phyloP scores from a whole-genome alignment of 1,140 invertebrate species.

The Muscidifurax raptorellus region DNA sequence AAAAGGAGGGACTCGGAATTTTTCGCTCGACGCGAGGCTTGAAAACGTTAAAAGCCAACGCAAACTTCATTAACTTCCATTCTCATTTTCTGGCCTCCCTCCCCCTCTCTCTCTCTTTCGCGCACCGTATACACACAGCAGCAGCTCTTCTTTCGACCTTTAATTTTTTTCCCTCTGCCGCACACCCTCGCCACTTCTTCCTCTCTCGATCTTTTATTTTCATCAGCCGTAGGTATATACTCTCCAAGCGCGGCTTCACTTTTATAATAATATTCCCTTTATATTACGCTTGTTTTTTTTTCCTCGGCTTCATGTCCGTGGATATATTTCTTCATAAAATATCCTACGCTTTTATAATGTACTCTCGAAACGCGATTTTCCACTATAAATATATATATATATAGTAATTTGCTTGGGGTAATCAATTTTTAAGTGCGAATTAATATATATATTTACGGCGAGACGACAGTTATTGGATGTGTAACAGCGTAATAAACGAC shows the following conservation, averaged over 20 bases:
- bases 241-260: no score
- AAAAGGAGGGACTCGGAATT: constrained; percentile 6
- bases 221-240: no score
- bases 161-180: neutral
- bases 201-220: neutral
- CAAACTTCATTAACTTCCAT: constrained; percentile 45
- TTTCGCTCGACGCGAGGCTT: constrained; percentile 23
- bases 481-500: neutral
- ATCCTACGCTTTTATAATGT: no score
- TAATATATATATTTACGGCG: no score
- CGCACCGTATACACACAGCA: neutral
- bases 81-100: constrained; percentile 40
- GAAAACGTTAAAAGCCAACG: constrained; percentile 39
- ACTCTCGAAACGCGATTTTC: no score
- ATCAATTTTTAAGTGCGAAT: no score
- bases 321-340: no score
- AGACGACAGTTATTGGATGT: neutral
- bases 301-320: no score
- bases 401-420: no score
- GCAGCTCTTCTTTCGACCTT: neutral
- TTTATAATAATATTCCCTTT: neutral
- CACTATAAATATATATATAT: no score
- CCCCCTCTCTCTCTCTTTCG: neutral
- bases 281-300: neutral
- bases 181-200: neutral